Base-by-base conservation (phyloP, 2,888 invertebrate species). In the Diarsia mendica region DNA sequence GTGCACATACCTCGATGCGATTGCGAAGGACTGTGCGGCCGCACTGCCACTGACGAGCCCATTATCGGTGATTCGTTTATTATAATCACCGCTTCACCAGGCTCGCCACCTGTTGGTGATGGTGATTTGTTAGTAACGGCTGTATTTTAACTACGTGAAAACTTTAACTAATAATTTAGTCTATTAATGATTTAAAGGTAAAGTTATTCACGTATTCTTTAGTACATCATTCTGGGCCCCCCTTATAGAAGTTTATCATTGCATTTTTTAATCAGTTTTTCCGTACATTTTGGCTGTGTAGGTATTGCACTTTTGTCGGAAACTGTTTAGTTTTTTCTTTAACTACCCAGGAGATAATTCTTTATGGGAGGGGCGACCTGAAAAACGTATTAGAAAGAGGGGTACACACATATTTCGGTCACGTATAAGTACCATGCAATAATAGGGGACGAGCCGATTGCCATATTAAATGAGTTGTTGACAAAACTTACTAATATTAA, bases 31-130 rank as follows among this genome's bases (percentile, higher is more conserved):
- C 96, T 96, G 80, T 96, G 96, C 0, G 96, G 95, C 0, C 96
- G 80, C 2, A 95, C 95, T 0, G 96, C 89, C 0, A 95, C 95
- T 0, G 94, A 88, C 0, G 94, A 91, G 0, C 93, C 92, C 80
- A 95, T 90, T 13, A 94, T 86, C 0, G 96, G 96, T 0, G 95
- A 94, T 66, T 96, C 96, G 82, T 96, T 96, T 73, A 96, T 96
- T n/a, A 96, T 96, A 9, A 96, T 96, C 9, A 96, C 96, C 0
- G 96, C 96, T 68, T 96, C 96, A 0, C 96, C 96, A 0, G 96
- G 96, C 80, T 96, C 96, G 0, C 96, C 96, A 71, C 94, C 96
- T 96, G 84, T 0, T 28, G 79, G 83, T 67, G n/a, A 82, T 72
- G 11, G 6, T 55, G 68, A 23, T 28, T 69, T 11, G 18, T 60